Evolutionary conservation across 2,888 invertebrate species (phyloP).

Genomic region (Pseudolycoriella hygida): DNA sequence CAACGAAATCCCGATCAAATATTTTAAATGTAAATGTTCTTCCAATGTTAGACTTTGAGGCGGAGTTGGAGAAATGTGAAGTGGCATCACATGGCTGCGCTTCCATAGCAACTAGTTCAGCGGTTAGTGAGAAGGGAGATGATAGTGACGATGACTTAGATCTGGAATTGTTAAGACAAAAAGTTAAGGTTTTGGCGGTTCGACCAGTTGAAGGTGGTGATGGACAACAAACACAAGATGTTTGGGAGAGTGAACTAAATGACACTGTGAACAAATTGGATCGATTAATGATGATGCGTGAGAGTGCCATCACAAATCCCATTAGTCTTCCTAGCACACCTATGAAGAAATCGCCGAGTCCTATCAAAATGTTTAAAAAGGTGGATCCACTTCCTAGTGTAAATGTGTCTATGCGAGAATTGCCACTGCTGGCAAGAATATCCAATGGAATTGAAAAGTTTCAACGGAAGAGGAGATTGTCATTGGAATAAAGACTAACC

Average conservation of each 20-base stretch:
- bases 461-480: background rate
- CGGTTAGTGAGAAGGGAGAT: conserved; percentile 31
- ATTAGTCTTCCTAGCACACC: background rate
- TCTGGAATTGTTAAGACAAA: conserved; percentile 46
- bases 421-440: conserved; percentile 23
- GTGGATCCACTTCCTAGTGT: conserved; percentile 25
- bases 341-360: conserved; percentile 1
- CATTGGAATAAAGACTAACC: background rate
- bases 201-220: conserved; percentile 58
- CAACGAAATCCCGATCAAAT: conserved; percentile 7
- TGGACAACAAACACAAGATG: conserved; percentile 41
- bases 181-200: conserved; percentile 52
- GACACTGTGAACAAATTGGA: conserved; percentile 62
- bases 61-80: conserved; percentile 40
- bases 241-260: conserved; percentile 60
- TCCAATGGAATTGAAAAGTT: conserved; percentile 13
- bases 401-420: conserved; percentile 28
- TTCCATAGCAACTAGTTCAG: conserved; percentile 33
- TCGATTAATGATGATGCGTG: conserved; percentile 48
- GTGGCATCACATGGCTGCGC: conserved; percentile 34
- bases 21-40: conserved; percentile 10
- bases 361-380: conserved; percentile 21
- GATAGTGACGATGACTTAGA: conserved; percentile 24
- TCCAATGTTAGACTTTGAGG: conserved; percentile 32
- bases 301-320: conserved; percentile 15